Conservation (phyloP, 2,113 vertebrate species). For the Lamprologus lemairii region DNA sequence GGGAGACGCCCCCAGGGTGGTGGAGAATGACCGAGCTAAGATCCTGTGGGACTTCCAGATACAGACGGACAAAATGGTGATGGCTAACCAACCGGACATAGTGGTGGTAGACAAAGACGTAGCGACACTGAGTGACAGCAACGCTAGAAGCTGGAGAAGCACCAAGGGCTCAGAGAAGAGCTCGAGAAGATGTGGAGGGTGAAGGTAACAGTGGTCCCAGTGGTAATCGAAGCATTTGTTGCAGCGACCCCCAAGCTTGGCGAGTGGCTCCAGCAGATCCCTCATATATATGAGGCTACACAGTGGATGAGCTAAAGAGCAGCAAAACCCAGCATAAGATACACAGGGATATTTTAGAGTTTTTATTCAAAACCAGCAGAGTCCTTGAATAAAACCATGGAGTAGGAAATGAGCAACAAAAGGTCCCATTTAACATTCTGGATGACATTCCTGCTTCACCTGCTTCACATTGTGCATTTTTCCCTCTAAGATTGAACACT, state of each 20-base stretch:
- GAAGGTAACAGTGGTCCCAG: neutral
- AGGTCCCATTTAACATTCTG: neutral
- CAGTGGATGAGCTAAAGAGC: neutral
- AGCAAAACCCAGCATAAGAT: neutral
- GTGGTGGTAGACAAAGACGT: fast-evolving
- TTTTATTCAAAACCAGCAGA: neutral
- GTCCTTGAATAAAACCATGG: neutral
- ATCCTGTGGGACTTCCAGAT: neutral
- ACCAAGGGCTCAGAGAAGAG: neutral
- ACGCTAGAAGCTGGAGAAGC: neutral
- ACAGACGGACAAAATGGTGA: neutral
- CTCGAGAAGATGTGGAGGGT: neutral
- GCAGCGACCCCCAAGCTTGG: neutral
- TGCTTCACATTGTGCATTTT: neutral
- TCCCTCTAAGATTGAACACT: neutral
- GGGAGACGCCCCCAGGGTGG: fast-evolving
- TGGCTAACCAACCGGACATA: neutral
- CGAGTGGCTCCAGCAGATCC: neutral
- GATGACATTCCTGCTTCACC: neutral
- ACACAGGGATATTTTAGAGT: neutral
- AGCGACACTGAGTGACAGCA: fast-evolving
- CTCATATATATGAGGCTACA: neutral
- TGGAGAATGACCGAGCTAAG: neutral
- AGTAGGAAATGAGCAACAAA: neutral
- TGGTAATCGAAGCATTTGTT: neutral